Conservation (phyloP, 2,113 vertebrate genomes). For the Leptobrachium ailaonicum region DNA sequence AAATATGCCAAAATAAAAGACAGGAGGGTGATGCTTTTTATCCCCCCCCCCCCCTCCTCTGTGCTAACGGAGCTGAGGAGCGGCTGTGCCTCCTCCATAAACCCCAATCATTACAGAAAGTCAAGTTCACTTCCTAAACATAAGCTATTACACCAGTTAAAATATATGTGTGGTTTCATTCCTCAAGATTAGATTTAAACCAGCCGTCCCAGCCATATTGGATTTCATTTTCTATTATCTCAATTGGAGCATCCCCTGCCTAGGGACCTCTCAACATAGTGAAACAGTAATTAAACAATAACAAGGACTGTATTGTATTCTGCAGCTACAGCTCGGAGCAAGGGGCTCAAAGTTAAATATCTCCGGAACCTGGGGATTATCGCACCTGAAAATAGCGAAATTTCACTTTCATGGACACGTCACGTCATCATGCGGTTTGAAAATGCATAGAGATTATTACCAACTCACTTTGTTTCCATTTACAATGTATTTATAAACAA, state of each 20-base stretch:
- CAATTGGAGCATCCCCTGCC: background rate
- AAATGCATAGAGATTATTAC: too few relatives aligned
- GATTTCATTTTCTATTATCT: slow-evolving; percentile 1
- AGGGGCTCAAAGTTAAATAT: background rate
- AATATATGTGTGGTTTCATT: background rate
- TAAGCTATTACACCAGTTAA: background rate
- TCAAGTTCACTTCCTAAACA: background rate
- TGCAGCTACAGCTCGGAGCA: background rate
- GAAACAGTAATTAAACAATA: background rate
- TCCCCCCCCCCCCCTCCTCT: too few relatives aligned
- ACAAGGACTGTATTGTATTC: background rate
- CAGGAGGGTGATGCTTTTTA: too few relatives aligned
- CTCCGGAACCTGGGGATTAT: background rate
- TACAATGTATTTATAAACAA: too few relatives aligned
- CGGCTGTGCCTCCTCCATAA: too few relatives aligned
- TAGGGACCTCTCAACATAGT: background rate
- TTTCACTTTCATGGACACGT: too few relatives aligned
- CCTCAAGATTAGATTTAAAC: background rate
- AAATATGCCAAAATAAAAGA: too few relatives aligned
- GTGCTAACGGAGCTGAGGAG: too few relatives aligned
- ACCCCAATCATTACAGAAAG: too few relatives aligned
- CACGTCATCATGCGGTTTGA: too few relatives aligned
- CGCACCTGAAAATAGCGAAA: background rate
- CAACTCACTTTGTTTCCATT: too few relatives aligned
- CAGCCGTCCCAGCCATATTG: background rate